Evolutionary conservation across 2,888 invertebrate species (phyloP).

Genomic region (Polymixis lichenea): DNA sequence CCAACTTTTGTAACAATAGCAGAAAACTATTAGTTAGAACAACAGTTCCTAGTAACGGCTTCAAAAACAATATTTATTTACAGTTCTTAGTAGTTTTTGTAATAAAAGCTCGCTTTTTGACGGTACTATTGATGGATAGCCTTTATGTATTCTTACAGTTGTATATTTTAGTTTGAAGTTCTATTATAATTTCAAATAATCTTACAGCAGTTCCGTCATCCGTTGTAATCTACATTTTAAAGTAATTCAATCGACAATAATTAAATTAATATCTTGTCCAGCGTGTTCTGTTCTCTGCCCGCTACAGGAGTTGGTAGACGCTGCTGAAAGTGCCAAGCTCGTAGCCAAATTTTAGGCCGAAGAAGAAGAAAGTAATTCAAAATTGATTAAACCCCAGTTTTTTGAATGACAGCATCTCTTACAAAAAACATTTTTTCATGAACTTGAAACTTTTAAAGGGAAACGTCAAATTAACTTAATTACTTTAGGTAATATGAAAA

Average conservation of each 20-base stretch:
- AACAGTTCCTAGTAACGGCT: constrained; percentile 57
- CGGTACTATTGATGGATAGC: constrained; percentile 29
- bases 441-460: constrained; percentile 8
- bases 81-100: constrained; percentile 53
- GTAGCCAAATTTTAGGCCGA: no score
- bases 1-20: constrained; percentile 36
- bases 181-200: not conserved
- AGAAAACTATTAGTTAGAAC: constrained; percentile 57
- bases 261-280: no score
- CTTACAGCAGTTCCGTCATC: no score
- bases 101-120: constrained; percentile 52
- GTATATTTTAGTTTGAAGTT: constrained; percentile 9
- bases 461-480: constrained; percentile 2
- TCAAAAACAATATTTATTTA: constrained; percentile 58
- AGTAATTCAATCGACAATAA: no score
- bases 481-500: not conserved
- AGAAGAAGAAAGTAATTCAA: no score
- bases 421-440: not conserved
- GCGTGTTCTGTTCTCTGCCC: no score
- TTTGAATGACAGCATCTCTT: not conserved
- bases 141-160: constrained; percentile 2
- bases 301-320: no score
- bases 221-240: no score
- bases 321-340: no score
- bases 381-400: not conserved